These are phyloP conservation scores for Sarcophaga rosellei DNA, from an alignment of 2,888 invertebrate species.

Conservation along the genomic window DNA sequence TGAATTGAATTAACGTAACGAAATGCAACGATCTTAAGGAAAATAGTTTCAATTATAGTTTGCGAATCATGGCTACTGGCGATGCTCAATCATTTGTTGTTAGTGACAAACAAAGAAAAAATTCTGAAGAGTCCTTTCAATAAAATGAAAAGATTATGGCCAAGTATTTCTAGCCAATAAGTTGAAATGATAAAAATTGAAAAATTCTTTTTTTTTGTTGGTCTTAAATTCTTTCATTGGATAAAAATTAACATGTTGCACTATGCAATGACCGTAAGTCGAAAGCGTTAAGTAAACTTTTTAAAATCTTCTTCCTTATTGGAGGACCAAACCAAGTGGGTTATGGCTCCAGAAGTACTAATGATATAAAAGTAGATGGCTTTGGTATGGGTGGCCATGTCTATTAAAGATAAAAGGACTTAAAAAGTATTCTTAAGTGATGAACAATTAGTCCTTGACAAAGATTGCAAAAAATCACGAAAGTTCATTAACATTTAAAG, in stretches of 20 bases:
- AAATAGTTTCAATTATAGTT: constrained; percentile 62
- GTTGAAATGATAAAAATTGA: constrained; percentile 60
- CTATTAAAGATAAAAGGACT: constrained; percentile 29
- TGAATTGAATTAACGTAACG: constrained; percentile 51
- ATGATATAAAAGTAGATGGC: neutral
- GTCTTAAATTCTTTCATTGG: constrained; percentile 44
- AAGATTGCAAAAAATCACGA: neutral
- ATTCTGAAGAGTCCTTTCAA: neutral
- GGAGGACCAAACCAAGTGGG: neutral
- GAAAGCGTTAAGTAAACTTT: constrained; percentile 49
- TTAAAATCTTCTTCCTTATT: constrained; percentile 46
- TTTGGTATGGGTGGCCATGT: constrained; percentile 43
- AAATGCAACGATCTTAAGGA: constrained; percentile 6
- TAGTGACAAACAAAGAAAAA: neutral
- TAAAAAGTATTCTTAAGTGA: constrained; percentile 32
- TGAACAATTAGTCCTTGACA: neutral
- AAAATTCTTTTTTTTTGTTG: constrained; percentile 20
- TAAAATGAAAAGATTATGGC: constrained; percentile 9
- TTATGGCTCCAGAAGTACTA: neutral
- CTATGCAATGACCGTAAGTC: neutral
- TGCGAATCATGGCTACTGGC: neutral
- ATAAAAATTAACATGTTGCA: neutral
- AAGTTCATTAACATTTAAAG: constrained; percentile 6
- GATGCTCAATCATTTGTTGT: constrained; percentile 40
- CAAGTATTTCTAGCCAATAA: constrained; percentile 50